Percentiles rank a stretch among this genome's conserved stretches.
Evolutionary conservation across 2,113 vertebrate species (phyloP).

Genomic region (Lucifuga dentata): DNA sequence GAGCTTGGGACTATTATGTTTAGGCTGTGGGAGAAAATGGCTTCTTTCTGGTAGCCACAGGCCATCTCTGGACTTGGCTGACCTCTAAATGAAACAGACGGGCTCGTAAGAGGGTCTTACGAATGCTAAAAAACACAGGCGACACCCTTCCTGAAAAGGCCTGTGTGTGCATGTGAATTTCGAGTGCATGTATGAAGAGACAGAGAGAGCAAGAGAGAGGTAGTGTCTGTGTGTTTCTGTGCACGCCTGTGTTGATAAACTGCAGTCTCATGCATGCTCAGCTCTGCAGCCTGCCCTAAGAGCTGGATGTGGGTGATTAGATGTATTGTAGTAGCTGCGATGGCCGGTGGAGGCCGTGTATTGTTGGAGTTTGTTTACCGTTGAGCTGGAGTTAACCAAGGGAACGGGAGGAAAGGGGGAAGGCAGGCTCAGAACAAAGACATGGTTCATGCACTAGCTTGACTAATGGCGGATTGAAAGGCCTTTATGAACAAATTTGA

Average conservation of each 20-base stretch:
- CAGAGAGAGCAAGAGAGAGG: too few relatives aligned
- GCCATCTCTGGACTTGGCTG: slow-evolving; percentile 7
- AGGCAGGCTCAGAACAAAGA: slow-evolving; percentile 67
- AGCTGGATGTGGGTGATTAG: slow-evolving; percentile 59
- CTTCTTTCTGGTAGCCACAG: slow-evolving; percentile 3
- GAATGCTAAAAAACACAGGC: slow-evolving; percentile 50
- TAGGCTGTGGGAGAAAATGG: slow-evolving; percentile 1
- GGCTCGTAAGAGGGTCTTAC: slow-evolving; percentile 39
- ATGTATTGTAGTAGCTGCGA: slow-evolving; percentile 58
- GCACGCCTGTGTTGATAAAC: background rate
- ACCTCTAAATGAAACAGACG: slow-evolving; percentile 32
- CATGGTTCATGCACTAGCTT: slow-evolving; percentile 67
- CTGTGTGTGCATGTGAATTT: slow-evolving; percentile 8
- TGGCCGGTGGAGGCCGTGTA: slow-evolving; percentile 59
- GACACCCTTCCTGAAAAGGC: slow-evolving; percentile 61
- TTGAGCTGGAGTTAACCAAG: slow-evolving; percentile 62
- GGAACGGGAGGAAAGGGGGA: slow-evolving; percentile 47
- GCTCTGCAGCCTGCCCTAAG: slow-evolving; percentile 3
- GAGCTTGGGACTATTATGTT: background rate
- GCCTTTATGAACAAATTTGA: slow-evolving; percentile 64
- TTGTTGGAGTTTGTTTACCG: slow-evolving; percentile 71
- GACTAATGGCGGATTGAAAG: slow-evolving; percentile 69
- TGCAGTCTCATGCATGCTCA: slow-evolving; percentile 9
- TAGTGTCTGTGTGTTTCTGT: slow-evolving; percentile 5
- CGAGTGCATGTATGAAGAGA: too few relatives aligned